Base-by-base conservation (phyloP, 2,797 vertebrate genomes). In the Neosilurus mollespiculum region DNA sequence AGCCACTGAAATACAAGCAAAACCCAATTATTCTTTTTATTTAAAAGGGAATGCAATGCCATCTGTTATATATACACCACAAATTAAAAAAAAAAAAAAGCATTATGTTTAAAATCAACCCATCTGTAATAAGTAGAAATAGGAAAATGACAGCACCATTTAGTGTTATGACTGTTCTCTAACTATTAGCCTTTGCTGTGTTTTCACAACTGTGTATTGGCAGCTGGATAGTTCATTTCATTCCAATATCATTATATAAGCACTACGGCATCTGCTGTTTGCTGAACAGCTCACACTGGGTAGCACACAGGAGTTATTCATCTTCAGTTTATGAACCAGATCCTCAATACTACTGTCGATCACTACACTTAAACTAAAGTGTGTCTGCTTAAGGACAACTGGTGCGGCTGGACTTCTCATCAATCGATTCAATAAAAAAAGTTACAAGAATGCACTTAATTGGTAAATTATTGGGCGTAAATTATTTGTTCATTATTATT, bases 301-400 rank as follows among this genome's bases (percentile, higher is more conserved):
- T 73, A 84, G 88, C 53, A 93, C 90, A 94, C 87, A 91, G 89
- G 43, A 88, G 90, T 89, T 89, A 93, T 94, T 95, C 92, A 93
- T 92, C 69, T 84, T 87, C 71, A 82, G 84, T 87, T 89, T 88
- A 86, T 43, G 88, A 90, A 88, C 89, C 89, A 85, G 83, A 86
- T 83, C 83, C 84, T 84, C 88, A 59, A 86, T 85, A 87, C 56
- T 10, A 5, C 37, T 20, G 4, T 10, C 26, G 2, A 75, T 56
- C 26, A 20, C 72, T 11, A 67, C 77, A 73, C n/a, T 43, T 51
- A 72, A 82, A 30, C 26, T 67, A 9, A 78, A 78, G 59, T 16
- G 71, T 15, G 51, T 69, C 51, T 77, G 15, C 66, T 70, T 67
- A 18, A 73, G 67, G 24, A 43, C 8, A 37, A 58, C 30, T 34